A percentile compares a stretch with the other conserved stretches of the same genome.
Conservation (phyloP, 2,113 vertebrate genomes). For the Taurulus bubalis region DNA sequence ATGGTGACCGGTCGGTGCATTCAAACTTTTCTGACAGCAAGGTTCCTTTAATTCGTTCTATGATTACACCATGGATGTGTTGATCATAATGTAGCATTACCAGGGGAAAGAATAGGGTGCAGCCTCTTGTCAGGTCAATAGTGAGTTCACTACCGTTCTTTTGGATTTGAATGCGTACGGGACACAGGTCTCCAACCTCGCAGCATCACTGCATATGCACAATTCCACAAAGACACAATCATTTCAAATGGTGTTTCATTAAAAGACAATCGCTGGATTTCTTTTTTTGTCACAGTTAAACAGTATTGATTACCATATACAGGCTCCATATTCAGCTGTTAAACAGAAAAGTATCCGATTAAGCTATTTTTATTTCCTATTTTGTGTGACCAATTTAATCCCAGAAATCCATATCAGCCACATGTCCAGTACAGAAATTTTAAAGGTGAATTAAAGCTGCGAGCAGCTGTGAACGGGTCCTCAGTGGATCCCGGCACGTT, state of each 20-base stretch:
- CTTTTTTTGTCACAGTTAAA: neutral
- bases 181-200: neutral
- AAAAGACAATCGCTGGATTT: neutral
- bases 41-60: neutral
- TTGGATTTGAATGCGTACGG: neutral
- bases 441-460: slow-evolving; percentile 8
- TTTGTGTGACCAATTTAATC: slow-evolving; percentile 28
- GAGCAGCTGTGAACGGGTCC: too few species aligned
- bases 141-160: neutral
- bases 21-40: neutral
- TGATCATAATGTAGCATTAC: neutral
- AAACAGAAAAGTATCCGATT: slow-evolving; percentile 17
- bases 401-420: neutral
- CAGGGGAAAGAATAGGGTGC: neutral
- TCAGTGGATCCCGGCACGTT: too few species aligned
- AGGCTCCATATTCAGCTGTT: slow-evolving; percentile 18
- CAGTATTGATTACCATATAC: slow-evolving; percentile 5
- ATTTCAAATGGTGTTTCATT: slow-evolving; percentile 1
- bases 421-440: slow-evolving; percentile 17
- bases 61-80: neutral
- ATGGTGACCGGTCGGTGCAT: neutral
- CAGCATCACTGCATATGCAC: neutral
- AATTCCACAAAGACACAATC: neutral
- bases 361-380: slow-evolving; percentile 37
- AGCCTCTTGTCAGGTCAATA: neutral